A percentile compares a stretch with the other conserved stretches of the same genome.
phyloP scores from a whole-genome alignment of 1,140 invertebrate species.

The Ptiloglossa arizonensis region DNA sequence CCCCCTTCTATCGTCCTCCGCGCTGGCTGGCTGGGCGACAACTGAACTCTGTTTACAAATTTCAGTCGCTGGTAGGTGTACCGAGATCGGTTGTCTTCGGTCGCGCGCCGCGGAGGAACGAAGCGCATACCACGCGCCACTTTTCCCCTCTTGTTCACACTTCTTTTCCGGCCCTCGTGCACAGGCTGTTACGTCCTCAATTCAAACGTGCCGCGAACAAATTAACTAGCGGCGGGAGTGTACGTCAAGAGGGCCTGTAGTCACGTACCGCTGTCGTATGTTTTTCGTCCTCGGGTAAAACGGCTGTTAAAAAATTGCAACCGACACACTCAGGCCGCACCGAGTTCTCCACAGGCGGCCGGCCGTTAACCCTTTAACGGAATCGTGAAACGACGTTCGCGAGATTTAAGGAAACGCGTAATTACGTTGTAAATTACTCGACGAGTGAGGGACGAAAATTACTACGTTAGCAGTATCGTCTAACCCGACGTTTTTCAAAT shows the following conservation, averaged over 20 bases:
- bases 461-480: too few relatives aligned
- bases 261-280: slow-evolving; percentile 28
- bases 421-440: not conserved
- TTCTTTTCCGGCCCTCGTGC: slow-evolving; percentile 1
- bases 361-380: slow-evolving; percentile 10
- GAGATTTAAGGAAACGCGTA: not conserved
- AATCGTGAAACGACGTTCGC: not conserved
- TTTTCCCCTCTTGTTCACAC: slow-evolving; percentile 21
- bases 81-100: not conserved
- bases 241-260: not conserved
- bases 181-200: slow-evolving; percentile 47
- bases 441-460: not conserved
- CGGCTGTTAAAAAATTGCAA: not conserved
- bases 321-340: not conserved
- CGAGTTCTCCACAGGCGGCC: not conserved
- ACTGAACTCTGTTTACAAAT: too few relatives aligned
- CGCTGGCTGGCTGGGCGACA: too few relatives aligned
- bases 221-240: slow-evolving; percentile 35
- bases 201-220: slow-evolving; percentile 42
- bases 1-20: too few relatives aligned
- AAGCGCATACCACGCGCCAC: slow-evolving; percentile 6
- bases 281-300: slow-evolving; percentile 23
- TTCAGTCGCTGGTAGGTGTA: too few relatives aligned
- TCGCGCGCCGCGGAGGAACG: not conserved
- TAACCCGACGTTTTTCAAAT: too few relatives aligned